Conservation (phyloP, 23 tunicate genomes). For the Phallusia fumigata region DNA sequence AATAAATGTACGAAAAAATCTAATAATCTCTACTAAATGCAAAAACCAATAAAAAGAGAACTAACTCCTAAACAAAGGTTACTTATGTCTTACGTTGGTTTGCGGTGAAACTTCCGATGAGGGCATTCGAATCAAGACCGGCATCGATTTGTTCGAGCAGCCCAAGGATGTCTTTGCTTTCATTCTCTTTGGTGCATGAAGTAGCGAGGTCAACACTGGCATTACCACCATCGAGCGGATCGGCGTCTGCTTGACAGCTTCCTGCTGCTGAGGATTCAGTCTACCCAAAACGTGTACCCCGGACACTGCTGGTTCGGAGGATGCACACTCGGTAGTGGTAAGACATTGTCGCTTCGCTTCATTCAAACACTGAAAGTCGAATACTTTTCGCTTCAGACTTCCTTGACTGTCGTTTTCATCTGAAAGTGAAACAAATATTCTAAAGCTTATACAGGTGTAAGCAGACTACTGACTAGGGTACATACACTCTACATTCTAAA, state of each 20-base stretch:
- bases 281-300: slow-evolving; percentile 87
- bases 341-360: slow-evolving; percentile 30
- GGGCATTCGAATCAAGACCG: slow-evolving; percentile 23
- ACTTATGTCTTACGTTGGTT: slow-evolving; percentile 32
- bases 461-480: no score
- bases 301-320: slow-evolving; percentile 96
- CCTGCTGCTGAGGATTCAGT: slow-evolving; percentile 98
- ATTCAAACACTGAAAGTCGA: slow-evolving; percentile 5
- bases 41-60: no score
- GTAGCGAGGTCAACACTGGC: slow-evolving; percentile 25
- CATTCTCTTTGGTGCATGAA: not conserved
- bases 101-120: slow-evolving; percentile 23
- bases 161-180: slow-evolving; percentile 59
- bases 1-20: no score
- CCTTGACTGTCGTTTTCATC: slow-evolving; percentile 55
- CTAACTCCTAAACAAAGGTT: no score
- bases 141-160: slow-evolving; percentile 65
- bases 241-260: slow-evolving; percentile 90
- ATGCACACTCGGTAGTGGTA: slow-evolving; percentile 69
- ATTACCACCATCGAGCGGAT: slow-evolving; percentile 67
- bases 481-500: no score
- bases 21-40: no score
- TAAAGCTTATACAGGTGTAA: not conserved
- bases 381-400: slow-evolving; percentile 20
- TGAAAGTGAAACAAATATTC: not conserved